phyloP scores from a whole-genome alignment of 2,113 vertebrate genomes.

The Proterorhinus semilunaris region DNA sequence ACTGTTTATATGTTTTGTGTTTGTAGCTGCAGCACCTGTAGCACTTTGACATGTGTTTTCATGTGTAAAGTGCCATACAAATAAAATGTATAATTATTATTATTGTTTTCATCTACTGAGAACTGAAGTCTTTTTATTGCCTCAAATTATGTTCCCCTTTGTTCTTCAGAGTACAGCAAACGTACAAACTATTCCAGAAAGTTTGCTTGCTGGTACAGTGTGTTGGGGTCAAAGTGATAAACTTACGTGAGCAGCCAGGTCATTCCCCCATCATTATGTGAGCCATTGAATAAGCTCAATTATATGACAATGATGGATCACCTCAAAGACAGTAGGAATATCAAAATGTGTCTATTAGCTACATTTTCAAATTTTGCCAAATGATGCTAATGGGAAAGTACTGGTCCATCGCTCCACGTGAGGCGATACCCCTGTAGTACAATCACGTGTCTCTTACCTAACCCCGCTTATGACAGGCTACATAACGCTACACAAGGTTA shows the following conservation, averaged over 20 bases:
- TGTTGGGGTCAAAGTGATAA: slow-evolving; percentile 28
- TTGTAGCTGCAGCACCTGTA: too few species aligned
- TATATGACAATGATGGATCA: too few species aligned
- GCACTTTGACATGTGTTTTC: too few species aligned
- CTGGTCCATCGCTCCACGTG: slow-evolving; percentile 4
- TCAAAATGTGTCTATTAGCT: too few species aligned
- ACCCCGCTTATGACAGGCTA: slow-evolving; percentile 1
- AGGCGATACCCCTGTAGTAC: not conserved
- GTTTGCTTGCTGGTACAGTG: slow-evolving; percentile 11
- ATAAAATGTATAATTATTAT: too few species aligned
- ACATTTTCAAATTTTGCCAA: not conserved
- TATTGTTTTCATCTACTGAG: too few species aligned
- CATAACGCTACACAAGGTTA: not conserved
- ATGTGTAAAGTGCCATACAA: too few species aligned
- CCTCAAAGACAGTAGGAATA: too few species aligned
- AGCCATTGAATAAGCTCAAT: not conserved
- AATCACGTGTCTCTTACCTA: slow-evolving; percentile 1
- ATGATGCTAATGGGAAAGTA: not conserved
- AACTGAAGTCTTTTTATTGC: too few species aligned
- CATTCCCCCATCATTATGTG: slow-evolving; percentile 7
- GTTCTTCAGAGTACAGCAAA: too few species aligned
- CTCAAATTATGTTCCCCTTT: too few species aligned
- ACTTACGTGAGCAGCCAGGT: slow-evolving; percentile 8
- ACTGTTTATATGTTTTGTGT: too few species aligned
- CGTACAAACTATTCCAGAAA: slow-evolving; percentile 15